Conservation (phyloP, 2,113 vertebrate genomes). For the Penelope pileata region DNA sequence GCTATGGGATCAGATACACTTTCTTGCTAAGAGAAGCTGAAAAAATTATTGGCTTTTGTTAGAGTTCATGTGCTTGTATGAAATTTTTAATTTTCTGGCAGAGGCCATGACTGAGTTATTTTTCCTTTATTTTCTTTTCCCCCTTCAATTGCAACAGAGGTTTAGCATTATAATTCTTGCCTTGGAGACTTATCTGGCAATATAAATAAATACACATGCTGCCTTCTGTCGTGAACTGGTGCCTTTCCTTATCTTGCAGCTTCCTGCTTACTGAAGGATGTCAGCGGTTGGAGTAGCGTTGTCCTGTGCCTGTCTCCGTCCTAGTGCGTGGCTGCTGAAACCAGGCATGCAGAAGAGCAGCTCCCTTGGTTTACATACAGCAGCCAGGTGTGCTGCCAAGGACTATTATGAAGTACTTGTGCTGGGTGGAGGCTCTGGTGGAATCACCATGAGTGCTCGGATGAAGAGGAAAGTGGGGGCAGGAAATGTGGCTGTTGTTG, state of each 20-base stretch:
- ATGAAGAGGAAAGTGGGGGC: constrained; percentile 92
- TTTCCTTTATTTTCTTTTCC: not conserved
- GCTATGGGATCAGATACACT: not conserved
- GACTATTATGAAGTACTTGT: constrained; percentile 91
- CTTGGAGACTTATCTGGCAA: not conserved
- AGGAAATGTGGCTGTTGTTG: constrained; percentile 89
- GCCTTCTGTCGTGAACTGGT: not conserved
- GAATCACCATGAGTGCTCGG: constrained; percentile 92
- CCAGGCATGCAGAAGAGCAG: constrained; percentile 18
- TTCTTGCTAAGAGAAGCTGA: not conserved
- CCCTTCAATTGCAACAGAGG: not conserved
- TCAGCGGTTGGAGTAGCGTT: constrained; percentile 4
- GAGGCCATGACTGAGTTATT: not conserved
- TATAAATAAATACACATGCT: not conserved
- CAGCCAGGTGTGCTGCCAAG: constrained; percentile 72
- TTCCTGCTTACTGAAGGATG: constrained; percentile 57
- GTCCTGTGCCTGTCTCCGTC: not conserved
- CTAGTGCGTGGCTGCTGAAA: constrained; percentile 52
- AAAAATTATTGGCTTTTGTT: not conserved
- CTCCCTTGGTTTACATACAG: constrained; percentile 59
- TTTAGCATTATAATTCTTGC: not conserved
- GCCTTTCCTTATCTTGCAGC: constrained; percentile 39
- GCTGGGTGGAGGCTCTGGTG: constrained; percentile 90
- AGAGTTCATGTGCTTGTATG: not conserved
- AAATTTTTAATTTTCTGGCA: not conserved